Percentiles rank a stretch among this genome's conserved stretches.
Evolutionary conservation across 2,888 invertebrate genomes (phyloP).

Genomic region (Pachymerium ferrugineum): DNA sequence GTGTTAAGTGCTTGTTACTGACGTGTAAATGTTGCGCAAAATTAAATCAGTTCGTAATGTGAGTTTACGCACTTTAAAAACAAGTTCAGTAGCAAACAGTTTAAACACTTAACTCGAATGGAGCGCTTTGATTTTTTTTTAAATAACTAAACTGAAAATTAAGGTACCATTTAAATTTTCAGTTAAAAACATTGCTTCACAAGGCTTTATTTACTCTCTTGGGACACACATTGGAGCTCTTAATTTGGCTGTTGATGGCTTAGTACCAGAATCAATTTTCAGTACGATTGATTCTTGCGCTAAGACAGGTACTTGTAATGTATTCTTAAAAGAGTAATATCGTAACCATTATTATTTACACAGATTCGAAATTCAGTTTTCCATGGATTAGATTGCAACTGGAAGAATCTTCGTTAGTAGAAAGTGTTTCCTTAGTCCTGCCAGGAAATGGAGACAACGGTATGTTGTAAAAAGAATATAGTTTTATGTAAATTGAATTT

Average conservation of each 20-base stretch:
- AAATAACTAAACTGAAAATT: too few species aligned
- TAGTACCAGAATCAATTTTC: not conserved
- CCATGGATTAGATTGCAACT: not conserved
- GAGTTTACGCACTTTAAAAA: too few species aligned
- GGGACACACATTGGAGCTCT: not conserved
- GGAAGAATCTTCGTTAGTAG: not conserved
- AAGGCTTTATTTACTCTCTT: not conserved
- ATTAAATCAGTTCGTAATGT: too few species aligned
- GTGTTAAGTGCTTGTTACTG: too few species aligned
- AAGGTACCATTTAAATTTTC: not conserved
- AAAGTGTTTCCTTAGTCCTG: not conserved
- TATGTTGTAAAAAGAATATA: not conserved
- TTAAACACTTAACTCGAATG: too few species aligned
- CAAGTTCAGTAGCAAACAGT: too few species aligned
- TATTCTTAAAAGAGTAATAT: not conserved
- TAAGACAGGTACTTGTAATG: not conserved
- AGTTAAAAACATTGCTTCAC: not conserved
- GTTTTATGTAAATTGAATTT: not conserved
- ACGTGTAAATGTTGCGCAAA: too few species aligned
- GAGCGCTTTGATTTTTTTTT: not conserved
- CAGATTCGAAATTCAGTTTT: not conserved
- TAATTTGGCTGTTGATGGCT: not conserved
- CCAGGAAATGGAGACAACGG: not conserved
- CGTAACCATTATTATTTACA: not conserved
- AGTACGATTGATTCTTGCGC: not conserved